Conservation (phyloP, 2,888 invertebrate species). For the Fragum whitleyi region DNA sequence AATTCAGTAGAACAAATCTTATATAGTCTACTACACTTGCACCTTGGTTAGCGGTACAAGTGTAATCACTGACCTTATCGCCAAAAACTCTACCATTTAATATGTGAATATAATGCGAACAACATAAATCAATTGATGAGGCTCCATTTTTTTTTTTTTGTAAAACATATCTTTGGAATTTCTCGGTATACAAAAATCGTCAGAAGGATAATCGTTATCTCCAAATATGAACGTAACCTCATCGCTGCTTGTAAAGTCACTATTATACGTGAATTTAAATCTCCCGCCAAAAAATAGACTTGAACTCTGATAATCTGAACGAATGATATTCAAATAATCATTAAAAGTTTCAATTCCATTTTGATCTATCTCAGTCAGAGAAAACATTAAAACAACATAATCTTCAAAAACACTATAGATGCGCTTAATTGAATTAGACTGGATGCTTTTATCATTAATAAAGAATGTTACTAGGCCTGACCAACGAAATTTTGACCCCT, state of each 20-base stretch:
- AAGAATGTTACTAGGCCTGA: not conserved
- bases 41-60: not conserved
- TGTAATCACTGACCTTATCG: not conserved
- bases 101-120: not conserved
- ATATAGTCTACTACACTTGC: constrained; percentile 15
- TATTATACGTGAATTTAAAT: constrained; percentile 14
- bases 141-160: not conserved
- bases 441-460: not conserved
- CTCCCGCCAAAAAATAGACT: constrained; percentile 8
- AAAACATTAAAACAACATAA: not conserved
- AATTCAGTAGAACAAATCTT: not conserved
- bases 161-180: not conserved
- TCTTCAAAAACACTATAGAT: not conserved
- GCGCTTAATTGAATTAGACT: not conserved
- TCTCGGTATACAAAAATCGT: constrained; percentile 22
- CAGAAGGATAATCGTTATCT: constrained; percentile 22
- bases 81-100: not conserved
- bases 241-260: constrained; percentile 21
- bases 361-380: not conserved
- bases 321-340: not conserved
- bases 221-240: constrained; percentile 24
- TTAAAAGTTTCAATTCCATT: constrained; percentile 1
- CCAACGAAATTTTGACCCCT: not conserved
- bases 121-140: constrained; percentile 1
- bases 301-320: not conserved